These are phyloP conservation scores for Drosophila anceps DNA, from an alignment of 2,888 invertebrate genomes.

Conservation along the genomic window DNA sequence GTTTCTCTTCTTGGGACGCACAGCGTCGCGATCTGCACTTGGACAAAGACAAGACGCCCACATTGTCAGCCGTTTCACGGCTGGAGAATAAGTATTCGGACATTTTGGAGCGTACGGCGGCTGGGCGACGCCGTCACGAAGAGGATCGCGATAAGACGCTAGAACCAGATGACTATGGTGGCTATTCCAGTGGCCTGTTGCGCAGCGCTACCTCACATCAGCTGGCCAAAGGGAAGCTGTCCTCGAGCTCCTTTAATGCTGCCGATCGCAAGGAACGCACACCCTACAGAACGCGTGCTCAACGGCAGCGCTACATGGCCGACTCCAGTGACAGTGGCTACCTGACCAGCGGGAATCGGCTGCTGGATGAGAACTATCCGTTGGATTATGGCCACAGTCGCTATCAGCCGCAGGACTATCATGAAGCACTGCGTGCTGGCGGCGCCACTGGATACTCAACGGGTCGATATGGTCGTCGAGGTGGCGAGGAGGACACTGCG, in stretches of 20 bases:
- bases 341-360: conserved; percentile 71
- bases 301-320: conserved; percentile 80
- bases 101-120: conserved; percentile 89
- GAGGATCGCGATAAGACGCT: conserved; percentile 89
- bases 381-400: conserved; percentile 76
- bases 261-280: conserved; percentile 86
- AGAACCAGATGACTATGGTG: conserved; percentile 87
- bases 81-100: conserved; percentile 93
- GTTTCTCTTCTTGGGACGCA: conserved; percentile 66
- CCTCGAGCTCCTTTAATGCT: conserved; percentile 86
- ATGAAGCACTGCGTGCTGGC: conserved; percentile 77
- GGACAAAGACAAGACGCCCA: conserved; percentile 85
- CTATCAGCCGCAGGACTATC: conserved; percentile 80
- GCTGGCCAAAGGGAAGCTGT: conserved; percentile 87
- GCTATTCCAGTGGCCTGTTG: conserved; percentile 85
- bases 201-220: conserved; percentile 91
- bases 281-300: conserved; percentile 82
- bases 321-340: conserved; percentile 83
- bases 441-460: conserved; percentile 76
- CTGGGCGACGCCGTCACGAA: conserved; percentile 86
- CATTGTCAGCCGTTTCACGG: conserved; percentile 88
- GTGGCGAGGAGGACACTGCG: conserved; percentile 64
- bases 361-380: conserved; percentile 82
- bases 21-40: conserved; percentile 78
- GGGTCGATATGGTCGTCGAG: conserved; percentile 73